Conservation (phyloP, 2,113 vertebrate genomes). For the Meles meles region DNA sequence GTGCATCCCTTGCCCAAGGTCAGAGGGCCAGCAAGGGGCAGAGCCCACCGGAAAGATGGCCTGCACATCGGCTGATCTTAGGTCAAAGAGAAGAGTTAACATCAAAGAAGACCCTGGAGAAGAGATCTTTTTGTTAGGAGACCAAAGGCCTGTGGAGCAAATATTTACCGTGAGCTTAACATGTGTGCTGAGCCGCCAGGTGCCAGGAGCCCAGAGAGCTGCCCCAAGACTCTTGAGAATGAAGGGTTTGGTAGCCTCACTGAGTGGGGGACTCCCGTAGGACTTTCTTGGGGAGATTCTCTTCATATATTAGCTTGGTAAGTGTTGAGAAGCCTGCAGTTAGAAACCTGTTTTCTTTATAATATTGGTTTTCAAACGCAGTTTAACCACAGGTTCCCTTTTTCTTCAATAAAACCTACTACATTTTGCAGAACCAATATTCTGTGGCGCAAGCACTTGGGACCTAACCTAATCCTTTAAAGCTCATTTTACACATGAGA, state of each 20-base stretch:
- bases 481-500: neutral
- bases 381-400: neutral
- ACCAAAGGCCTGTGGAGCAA: neutral
- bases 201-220: neutral
- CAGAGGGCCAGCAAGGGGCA: neutral
- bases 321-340: neutral
- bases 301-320: neutral
- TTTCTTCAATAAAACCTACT: neutral
- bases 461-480: neutral
- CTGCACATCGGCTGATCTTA: neutral
- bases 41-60: neutral
- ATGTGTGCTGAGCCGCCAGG: neutral
- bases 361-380: neutral
- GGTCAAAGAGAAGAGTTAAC: neutral
- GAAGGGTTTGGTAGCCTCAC: neutral
- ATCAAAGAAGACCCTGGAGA: neutral
- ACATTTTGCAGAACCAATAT: neutral
- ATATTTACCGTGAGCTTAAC: neutral
- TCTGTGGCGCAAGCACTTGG: neutral
- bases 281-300: neutral
- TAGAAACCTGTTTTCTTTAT: neutral
- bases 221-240: neutral
- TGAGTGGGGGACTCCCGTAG: neutral
- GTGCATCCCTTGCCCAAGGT: neutral
- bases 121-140: neutral